Conservation (phyloP, 2,888 invertebrate species). For the Leuctra nigra region DNA sequence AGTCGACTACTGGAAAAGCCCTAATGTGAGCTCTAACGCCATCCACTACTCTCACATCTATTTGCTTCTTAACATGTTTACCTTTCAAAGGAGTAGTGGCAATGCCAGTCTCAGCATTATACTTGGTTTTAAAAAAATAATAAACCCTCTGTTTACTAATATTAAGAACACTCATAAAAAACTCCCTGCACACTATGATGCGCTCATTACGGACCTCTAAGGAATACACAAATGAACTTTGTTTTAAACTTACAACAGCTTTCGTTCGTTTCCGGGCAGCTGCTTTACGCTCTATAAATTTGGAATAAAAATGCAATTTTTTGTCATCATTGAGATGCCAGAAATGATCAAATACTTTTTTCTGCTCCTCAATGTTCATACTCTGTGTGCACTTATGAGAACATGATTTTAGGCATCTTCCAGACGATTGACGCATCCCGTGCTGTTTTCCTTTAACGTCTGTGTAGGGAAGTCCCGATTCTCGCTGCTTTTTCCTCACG, state of each 20-base stretch:
- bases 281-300: not conserved
- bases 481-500: not conserved
- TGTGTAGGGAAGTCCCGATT: not conserved
- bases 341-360: not conserved
- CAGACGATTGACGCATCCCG: not conserved
- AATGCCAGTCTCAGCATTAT: too few species aligned
- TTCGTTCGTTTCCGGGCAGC: not conserved
- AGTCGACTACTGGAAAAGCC: not conserved
- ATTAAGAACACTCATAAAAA: not conserved
- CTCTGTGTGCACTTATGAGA: not conserved
- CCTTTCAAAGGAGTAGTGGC: not conserved
- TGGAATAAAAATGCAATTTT: not conserved
- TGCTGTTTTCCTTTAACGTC: not conserved
- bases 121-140: too few species aligned
- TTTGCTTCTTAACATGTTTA: not conserved
- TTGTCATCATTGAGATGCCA: not conserved
- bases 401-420: not conserved
- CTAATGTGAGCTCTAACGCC: slow-evolving; percentile 7
- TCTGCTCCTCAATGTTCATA: not conserved
- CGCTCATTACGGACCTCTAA: not conserved
- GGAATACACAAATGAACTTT: not conserved
- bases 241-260: not conserved
- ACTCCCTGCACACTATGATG: not conserved
- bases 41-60: not conserved
- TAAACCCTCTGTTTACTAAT: not conserved